Evolutionary conservation across 2,113 vertebrate species (phyloP), one percentile per base, ranked within the genome.

Genomic region (Crotalus tigris): DNA sequence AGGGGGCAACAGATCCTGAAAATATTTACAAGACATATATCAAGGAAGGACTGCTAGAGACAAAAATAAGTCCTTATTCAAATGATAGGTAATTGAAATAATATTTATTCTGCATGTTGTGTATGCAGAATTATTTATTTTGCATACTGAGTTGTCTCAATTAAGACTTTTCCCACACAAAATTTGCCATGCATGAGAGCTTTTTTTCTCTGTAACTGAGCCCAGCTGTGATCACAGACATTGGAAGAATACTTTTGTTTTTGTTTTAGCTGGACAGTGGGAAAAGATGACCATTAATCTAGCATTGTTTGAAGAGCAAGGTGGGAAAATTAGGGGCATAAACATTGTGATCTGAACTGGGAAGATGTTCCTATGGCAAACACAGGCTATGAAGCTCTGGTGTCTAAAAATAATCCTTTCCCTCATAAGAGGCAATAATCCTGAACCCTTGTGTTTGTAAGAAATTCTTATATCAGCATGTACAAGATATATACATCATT

Each of bases 101-200:
- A 90, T 93, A 94, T 91, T 85, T 91, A 92, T 93, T 95, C 94
- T 95, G 96, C 96, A 93, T 95, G 58, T 93, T 95, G 94, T 97
- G 94, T 96, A 96, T 96, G 95, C 49, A 51, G 49, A 51, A 51
- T 9, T 51, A 51, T 51, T 51, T 51, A 9, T 51, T 51, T 51
- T 51, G 49, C 49, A 96, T 95, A 93, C 92, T 91, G 90, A 94
- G 94, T 96, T 95, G 94, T 94, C 95, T 81, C 92, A 96, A 92
- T 94, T 96, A 96, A 92, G 93, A 88, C 69, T 64, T 86, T 3
- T 13, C 90, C 81, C 57, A 94, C 91, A 9, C 46, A 61, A 92
- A 94, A 69, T 96, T 91, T 94, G 86, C 87, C 88, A 87, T 95
- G 94, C 94, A 92, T 95, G 95, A 93, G 94, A 86, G 81, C 46